Evolutionary conservation across 2,888 invertebrate genomes (phyloP), one percentile per base, ranked within the genome.

Genomic region (Ormyrus nitidulus): DNA sequence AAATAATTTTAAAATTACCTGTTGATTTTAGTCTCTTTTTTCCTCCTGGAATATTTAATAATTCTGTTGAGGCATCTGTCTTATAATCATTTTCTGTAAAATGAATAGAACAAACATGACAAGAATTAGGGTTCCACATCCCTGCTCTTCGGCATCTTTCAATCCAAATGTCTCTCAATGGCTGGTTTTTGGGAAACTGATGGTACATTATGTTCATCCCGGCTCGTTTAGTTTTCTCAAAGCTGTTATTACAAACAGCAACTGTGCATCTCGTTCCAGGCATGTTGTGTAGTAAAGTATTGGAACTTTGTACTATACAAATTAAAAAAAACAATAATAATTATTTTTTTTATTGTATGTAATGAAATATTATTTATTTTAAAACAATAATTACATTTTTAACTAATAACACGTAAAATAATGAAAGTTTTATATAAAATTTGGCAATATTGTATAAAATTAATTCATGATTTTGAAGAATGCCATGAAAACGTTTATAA

Each of bases 231-330:
- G 79, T 81, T 66, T 77, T 81, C 10, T 56, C 73, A 73, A 64
- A 74, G n/a, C 81, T 81, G 13, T 81, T 81, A 46, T 69, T 77
- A 53, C 81, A 81, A 61, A 81, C 81, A 56, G 79, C 73, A 2
- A 81, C 81, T 59, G 81, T 77, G 34, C 81, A 81, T 56, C 81
- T 81, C 8, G 76, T 79, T 62, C 81, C 81, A 34, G 81, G 79
- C 81, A 81, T 81, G 34, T 34, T 34, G 34, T 34, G 34, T 34
- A 34, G 34, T 0, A 34, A 34, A 34, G 2, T 34, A 34, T 34
- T 34, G 34, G 34, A 34, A 34, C 34, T 34, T 34, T 34, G 34
- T 34, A 34, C 34, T 34, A 34, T 34, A 34, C 3, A 34, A 34
- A 34, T 34, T 34, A 4, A 34, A 34, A 34, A 11, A 19, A 49